Evolutionary conservation across 2,113 vertebrate genomes (phyloP).

Genomic region (Saimiri boliviensis): DNA sequence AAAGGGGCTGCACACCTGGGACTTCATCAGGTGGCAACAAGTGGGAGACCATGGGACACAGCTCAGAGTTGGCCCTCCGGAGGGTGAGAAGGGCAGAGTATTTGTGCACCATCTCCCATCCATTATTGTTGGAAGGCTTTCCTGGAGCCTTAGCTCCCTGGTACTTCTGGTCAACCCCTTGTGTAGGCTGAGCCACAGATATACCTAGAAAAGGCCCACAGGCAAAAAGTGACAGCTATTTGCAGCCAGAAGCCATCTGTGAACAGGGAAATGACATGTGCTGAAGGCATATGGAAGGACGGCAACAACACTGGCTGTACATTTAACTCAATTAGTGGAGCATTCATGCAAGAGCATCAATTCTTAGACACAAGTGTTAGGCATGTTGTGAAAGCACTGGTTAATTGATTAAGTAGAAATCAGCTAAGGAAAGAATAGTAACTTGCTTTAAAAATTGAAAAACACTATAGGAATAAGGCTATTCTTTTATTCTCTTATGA

Average conservation of each 20-base stretch:
- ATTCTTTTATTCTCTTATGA: not conserved
- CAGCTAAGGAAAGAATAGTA: not conserved
- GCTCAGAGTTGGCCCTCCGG: not conserved
- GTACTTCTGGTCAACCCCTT: not conserved
- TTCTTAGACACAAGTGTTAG: not conserved
- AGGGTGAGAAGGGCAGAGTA: fast-evolving
- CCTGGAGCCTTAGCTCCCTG: not conserved
- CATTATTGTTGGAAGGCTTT: not conserved
- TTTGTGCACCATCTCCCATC: not conserved
- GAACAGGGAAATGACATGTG: not conserved
- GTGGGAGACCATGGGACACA: not conserved
- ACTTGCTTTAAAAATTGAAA: not conserved
- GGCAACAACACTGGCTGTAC: not conserved
- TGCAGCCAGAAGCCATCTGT: not conserved
- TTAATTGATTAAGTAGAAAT: not conserved
- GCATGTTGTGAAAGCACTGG: fast-evolving
- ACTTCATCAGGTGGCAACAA: not conserved
- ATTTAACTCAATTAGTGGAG: not conserved
- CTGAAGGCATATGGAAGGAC: not conserved
- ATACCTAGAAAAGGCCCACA: not conserved
- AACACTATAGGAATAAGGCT: not conserved
- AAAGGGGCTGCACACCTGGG: not conserved
- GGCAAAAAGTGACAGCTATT: not conserved
- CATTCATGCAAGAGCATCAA: fast-evolving
- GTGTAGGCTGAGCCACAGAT: not conserved